Evolutionary conservation across 1,140 invertebrate genomes (phyloP), one percentile per base, ranked within the genome.

Genomic region (Tetraneura akinire): DNA sequence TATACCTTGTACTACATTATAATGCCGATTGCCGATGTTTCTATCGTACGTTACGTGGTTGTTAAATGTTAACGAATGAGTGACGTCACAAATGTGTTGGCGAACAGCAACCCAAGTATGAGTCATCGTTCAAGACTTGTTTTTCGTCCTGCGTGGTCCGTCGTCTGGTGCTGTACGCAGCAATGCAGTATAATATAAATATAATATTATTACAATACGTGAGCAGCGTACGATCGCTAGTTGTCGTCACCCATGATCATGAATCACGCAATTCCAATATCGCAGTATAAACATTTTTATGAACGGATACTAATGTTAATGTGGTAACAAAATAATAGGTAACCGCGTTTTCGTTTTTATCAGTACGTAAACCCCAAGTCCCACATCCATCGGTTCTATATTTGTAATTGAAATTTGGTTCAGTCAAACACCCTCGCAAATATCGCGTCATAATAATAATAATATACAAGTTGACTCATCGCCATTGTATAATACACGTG

Each of bases 1-100:
- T n/a, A n/a, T n/a, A n/a, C n/a, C n/a, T n/a, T n/a, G n/a, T n/a
- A n/a, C n/a, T n/a, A n/a, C n/a, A n/a, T n/a, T n/a, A n/a, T n/a
- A n/a, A n/a, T n/a, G n/a, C n/a, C n/a, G n/a, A n/a, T n/a, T n/a
- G n/a, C n/a, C n/a, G n/a, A n/a, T n/a, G n/a, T n/a, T n/a, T n/a
- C n/a, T n/a, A n/a, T n/a, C n/a, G n/a, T n/a, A n/a, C n/a, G n/a
- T n/a, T 49, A 49, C 26, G 68, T 71, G 45, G 68, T 71, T 16
- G 45, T 49, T 29, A 51, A 71, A 49, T 10, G 26, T 37, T 37
- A 37, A 37, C 8, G 8, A 37, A 14, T 11, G 14, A 13, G 45
- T 71, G 68, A 71, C 68, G 68, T 71, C 68, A 71, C 68, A 16
- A 3, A 70, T n/a, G 9, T 71, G 26, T 71, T 71, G 68, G 68